Base-by-base conservation (phyloP, 2,113 vertebrate species). In the Podilymbus podiceps region DNA sequence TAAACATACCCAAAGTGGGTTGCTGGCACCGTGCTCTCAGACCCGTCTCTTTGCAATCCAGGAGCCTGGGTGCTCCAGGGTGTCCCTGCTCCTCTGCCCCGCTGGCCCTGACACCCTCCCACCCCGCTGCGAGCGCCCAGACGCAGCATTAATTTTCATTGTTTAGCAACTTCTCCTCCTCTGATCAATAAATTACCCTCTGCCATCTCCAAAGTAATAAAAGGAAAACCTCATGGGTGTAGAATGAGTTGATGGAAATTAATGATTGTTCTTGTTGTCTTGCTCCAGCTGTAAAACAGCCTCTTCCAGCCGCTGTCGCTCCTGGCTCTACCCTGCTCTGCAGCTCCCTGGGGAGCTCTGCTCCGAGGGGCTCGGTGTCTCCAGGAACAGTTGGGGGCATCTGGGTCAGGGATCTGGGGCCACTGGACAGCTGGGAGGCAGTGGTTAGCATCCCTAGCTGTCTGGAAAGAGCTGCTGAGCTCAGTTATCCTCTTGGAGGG, bases 141-240 rank as follows among this genome's bases (percentile, higher is more conserved):
- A n/a, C 11, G 9, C 73, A 62, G 63, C 12, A 3, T 72, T 90
- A 25, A 9, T 88, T 94, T 93, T 83, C 88, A 95, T 80, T 94
- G 74, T 59, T 78, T 63, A 80, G 82, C 71, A 91, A 47, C 74
- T 12, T 58, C 67, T 71, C 53, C 58, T 85, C 27, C 72, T 95
- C 62, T 69, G 80, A 62, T 90, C 23, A 12, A 91, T 96, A 92
- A 95, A 95, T 96, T 90, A 62, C 53, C 69, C 82, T 96, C 74
- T 94, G 82, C 89, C 66, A 24, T 23, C 77, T 85, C 73, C 58
- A 22, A 62, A 90, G 82, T 67, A 94, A 96, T 90, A 52, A 94
- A 94, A 91, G 63, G 81, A 95, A 93, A 88, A n/a, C 67, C 83
- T 95, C 53, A 21, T n/a, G 80, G 88, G 69, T 1, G 19, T 85